Evolutionary conservation across 2,113 vertebrate species (phyloP).

Genomic region (Electrona antarctica): DNA sequence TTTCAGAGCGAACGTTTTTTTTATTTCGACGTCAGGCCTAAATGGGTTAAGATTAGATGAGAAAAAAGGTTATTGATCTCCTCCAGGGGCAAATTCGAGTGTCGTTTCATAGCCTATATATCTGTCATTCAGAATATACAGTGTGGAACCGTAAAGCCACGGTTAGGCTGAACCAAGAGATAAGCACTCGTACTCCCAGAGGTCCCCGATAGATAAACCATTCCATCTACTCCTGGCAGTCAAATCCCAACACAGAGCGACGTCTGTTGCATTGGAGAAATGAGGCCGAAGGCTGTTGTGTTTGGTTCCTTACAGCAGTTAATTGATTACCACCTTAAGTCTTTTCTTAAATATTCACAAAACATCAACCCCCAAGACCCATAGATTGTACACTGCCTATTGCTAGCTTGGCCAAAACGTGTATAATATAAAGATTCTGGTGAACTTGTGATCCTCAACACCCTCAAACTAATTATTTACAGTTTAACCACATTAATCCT

Average conservation of each 20-base stretch:
- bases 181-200: slow-evolving; percentile 24
- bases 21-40: no score
- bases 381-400: slow-evolving; percentile 74
- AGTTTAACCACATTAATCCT: slow-evolving; percentile 11
- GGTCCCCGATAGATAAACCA: slow-evolving; percentile 7
- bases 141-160: no score
- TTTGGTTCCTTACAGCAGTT: slow-evolving; percentile 42
- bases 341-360: slow-evolving; percentile 41
- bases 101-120: no score
- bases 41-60: no score
- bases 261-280: slow-evolving; percentile 14
- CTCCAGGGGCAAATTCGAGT: no score
- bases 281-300: slow-evolving; percentile 15
- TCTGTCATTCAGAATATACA: no score
- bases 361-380: slow-evolving; percentile 55
- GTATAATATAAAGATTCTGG: slow-evolving; percentile 41
- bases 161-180: neutral
- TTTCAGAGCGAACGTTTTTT: no score
- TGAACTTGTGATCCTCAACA: slow-evolving; percentile 24
- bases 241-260: slow-evolving; percentile 19
- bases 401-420: slow-evolving; percentile 46
- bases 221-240: slow-evolving; percentile 9
- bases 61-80: no score
- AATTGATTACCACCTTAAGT: slow-evolving; percentile 18
- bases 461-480: slow-evolving; percentile 67